Percentiles rank a stretch among this genome's conserved stretches.
These are phyloP conservation scores for Caenorhabditis macrosperma DNA, from an alignment of 2,888 invertebrate species.

Conservation along the genomic window DNA sequence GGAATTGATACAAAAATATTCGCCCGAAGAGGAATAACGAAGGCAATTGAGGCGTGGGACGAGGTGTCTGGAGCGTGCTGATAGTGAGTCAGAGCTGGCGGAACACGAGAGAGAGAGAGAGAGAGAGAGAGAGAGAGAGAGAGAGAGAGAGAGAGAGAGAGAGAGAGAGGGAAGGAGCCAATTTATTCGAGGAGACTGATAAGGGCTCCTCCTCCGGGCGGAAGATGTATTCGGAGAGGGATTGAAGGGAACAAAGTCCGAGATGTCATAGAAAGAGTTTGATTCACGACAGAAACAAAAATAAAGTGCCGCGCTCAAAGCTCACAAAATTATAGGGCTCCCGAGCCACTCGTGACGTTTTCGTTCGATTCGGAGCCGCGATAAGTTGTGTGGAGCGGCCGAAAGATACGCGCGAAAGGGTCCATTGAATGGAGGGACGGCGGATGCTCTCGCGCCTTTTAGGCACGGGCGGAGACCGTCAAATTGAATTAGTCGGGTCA, in stretches of 20 bases:
- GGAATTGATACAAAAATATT: neutral
- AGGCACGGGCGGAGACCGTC: slow-evolving; percentile 28
- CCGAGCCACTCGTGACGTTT: neutral
- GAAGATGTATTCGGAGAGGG: no score
- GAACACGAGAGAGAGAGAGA: neutral
- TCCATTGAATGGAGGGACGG: slow-evolving; percentile 6
- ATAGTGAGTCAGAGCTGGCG: neutral
- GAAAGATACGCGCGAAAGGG: slow-evolving; percentile 1
- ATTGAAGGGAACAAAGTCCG: no score
- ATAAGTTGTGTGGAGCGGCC: slow-evolving; percentile 7
- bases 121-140: neutral
- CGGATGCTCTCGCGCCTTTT: slow-evolving; percentile 29
- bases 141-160: neutral
- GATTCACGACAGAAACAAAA: neutral
- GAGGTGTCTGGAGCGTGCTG: neutral
- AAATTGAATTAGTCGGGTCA: slow-evolving; percentile 57
- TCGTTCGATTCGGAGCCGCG: slow-evolving; percentile 32
- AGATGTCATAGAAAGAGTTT: no score
- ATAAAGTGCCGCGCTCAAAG: slow-evolving; percentile 3
- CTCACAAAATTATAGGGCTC: slow-evolving; percentile 10
- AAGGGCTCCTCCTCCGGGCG: no score
- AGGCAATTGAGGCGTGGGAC: neutral
- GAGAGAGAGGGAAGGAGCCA: neutral
- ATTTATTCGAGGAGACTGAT: no score
- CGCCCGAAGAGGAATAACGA: neutral